Evolutionary conservation across 2,797 vertebrate species (phyloP).

Genomic region (Otus scops): DNA sequence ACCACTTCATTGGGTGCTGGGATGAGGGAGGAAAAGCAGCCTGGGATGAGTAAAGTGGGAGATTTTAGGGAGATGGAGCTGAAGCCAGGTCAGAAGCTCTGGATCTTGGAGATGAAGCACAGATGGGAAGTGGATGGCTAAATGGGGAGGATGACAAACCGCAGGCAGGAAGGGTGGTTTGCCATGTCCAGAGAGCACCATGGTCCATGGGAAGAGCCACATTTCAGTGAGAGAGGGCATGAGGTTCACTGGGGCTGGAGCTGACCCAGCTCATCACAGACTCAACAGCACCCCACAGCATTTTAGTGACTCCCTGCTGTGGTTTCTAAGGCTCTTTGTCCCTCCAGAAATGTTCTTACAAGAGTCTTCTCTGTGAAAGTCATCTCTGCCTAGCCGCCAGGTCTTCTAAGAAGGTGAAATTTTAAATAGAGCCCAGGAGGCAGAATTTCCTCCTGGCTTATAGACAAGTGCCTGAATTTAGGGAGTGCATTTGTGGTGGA

Average conservation of each 20-base stretch:
- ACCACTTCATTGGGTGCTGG: background rate
- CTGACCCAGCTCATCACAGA: background rate
- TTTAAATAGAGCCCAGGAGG: background rate
- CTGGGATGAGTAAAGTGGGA: background rate
- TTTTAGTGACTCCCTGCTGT: background rate
- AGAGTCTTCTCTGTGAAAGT: background rate
- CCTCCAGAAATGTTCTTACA: background rate
- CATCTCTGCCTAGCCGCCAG: background rate
- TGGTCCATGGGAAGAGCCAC: background rate
- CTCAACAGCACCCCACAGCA: background rate
- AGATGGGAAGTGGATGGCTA: background rate
- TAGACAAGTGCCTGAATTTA: background rate
- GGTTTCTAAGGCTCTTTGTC: background rate
- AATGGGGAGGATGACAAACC: background rate
- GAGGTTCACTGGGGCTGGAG: background rate
- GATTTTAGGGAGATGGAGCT: background rate
- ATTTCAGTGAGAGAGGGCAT: accelerated
- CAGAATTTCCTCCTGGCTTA: background rate
- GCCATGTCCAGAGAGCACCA: no score
- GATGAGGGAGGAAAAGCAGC: background rate
- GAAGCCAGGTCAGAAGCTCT: background rate
- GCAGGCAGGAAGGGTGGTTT: background rate
- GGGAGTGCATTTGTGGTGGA: background rate
- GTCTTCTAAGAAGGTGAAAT: background rate
- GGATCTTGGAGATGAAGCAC: background rate